Conservation (phyloP, 2,797 vertebrate species). For the Peromyscus melanophrys region DNA sequence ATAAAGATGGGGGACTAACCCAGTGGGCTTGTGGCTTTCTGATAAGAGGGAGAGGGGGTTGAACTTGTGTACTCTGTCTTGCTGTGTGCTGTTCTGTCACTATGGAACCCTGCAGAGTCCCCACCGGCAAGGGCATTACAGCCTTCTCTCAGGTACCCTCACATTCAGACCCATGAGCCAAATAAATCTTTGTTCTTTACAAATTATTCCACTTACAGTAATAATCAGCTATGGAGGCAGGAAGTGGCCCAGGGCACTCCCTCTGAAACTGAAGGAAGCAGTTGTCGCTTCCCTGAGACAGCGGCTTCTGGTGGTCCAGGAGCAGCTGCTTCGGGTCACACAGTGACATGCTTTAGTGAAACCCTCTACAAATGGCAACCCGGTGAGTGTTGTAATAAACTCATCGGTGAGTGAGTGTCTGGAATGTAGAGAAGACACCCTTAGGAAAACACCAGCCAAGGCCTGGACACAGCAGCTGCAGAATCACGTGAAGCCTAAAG, state of each 20-base stretch:
- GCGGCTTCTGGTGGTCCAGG: neutral
- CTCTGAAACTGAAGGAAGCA: neutral
- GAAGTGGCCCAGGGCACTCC: neutral
- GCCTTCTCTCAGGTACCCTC: too few species aligned
- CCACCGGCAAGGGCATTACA: neutral
- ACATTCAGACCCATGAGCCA: neutral
- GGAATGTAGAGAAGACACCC: conserved; percentile 5
- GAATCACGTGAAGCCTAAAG: rapidly evolving
- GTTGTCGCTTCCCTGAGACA: neutral
- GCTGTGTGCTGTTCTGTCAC: neutral
- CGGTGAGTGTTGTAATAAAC: neutral
- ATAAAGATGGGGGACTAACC: neutral
- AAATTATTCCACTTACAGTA: neutral
- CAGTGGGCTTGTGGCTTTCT: neutral
- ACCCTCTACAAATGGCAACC: neutral
- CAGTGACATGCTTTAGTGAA: neutral
- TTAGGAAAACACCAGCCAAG: neutral
- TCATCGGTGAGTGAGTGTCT: neutral
- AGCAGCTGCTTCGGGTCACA: neutral
- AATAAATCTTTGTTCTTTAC: neutral
- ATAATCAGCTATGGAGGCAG: neutral
- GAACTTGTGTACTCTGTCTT: neutral
- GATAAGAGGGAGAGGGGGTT: neutral
- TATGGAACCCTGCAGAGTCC: too few species aligned
- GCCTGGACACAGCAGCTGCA: neutral